These are phyloP conservation scores for Agrilus cyanescens DNA, from an alignment of 2,888 invertebrate genomes.

Conservation along the genomic window DNA sequence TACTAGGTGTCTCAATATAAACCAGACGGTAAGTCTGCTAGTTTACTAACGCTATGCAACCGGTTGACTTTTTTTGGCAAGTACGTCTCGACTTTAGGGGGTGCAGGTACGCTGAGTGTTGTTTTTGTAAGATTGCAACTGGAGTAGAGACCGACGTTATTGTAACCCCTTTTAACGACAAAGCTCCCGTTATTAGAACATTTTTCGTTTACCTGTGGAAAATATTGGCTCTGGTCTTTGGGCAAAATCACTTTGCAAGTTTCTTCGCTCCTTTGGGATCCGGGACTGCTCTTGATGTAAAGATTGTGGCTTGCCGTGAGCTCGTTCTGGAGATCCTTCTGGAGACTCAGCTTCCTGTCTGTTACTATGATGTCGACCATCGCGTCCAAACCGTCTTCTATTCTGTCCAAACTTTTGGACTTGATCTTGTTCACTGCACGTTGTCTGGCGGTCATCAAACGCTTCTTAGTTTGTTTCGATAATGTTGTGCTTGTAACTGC, in stretches of 20 bases:
- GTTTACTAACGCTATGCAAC: slow-evolving; percentile 40
- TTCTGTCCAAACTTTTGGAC: slow-evolving; percentile 66
- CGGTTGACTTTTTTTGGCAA: slow-evolving; percentile 5
- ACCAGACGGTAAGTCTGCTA: slow-evolving; percentile 63
- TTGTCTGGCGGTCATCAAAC: too few relatives aligned
- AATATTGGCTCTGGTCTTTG: slow-evolving; percentile 33
- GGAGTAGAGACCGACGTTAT: slow-evolving; percentile 53
- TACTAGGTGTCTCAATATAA: slow-evolving; percentile 52
- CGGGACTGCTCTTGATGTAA: slow-evolving; percentile 12
- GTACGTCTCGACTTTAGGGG: slow-evolving; percentile 27
- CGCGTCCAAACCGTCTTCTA: slow-evolving; percentile 58
- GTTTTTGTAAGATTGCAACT: slow-evolving; percentile 40
- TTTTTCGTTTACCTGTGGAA: slow-evolving; percentile 33
- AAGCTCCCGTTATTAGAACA: slow-evolving; percentile 39
- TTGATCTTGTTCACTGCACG: slow-evolving; percentile 18
- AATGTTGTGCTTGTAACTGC: slow-evolving; percentile 16
- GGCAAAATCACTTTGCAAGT: slow-evolving; percentile 34
- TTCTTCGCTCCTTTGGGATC: slow-evolving; percentile 18
- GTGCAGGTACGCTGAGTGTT: slow-evolving; percentile 16
- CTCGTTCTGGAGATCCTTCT: slow-evolving; percentile 27
- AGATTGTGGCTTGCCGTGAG: slow-evolving; percentile 13
- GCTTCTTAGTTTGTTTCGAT: slow-evolving; percentile 9
- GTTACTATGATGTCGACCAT: slow-evolving; percentile 61
- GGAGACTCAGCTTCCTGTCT: slow-evolving; percentile 22
- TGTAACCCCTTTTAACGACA: slow-evolving; percentile 48